Evolutionary conservation across 1,140 invertebrate genomes (phyloP).

Genomic region (Bacillus rossius): DNA sequence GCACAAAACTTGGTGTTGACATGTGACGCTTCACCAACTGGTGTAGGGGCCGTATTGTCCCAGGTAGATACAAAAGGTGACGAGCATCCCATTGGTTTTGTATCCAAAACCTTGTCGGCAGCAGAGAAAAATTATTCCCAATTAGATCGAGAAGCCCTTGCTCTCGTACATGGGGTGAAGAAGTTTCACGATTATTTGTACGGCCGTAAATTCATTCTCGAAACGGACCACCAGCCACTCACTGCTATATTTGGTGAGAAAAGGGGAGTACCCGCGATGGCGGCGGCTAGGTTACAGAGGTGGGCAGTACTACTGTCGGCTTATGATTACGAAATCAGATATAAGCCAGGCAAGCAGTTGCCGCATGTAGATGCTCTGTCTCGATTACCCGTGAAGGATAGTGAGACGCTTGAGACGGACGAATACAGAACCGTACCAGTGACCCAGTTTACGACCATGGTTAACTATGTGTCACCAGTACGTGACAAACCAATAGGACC

Average conservation of each 20-base stretch:
- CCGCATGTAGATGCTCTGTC: no score
- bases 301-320: neutral
- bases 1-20: slow-evolving; percentile 10
- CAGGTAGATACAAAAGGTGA: slow-evolving; percentile 19
- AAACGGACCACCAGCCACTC: slow-evolving; percentile 48
- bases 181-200: slow-evolving; percentile 45
- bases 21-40: slow-evolving; percentile 31
- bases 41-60: slow-evolving; percentile 32
- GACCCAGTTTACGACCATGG: no score
- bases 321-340: no score
- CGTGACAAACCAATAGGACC: no score
- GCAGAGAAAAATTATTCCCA: slow-evolving; percentile 44
- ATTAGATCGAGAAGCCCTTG: slow-evolving; percentile 47
- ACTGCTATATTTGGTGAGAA: slow-evolving; percentile 36
- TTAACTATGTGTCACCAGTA: no score
- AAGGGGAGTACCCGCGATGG: neutral
- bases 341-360: no score
- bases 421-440: no score
- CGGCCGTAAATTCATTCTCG: slow-evolving; percentile 40
- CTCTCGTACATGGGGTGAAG: slow-evolving; percentile 43
- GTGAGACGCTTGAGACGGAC: no score
- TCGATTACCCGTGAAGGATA: no score
- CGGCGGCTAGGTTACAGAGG: neutral
- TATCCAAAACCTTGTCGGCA: slow-evolving; percentile 31
- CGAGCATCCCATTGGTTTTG: slow-evolving; percentile 33